Evolutionary conservation across 2,888 invertebrate species (phyloP).

Genomic region (Dilophus febrilis): DNA sequence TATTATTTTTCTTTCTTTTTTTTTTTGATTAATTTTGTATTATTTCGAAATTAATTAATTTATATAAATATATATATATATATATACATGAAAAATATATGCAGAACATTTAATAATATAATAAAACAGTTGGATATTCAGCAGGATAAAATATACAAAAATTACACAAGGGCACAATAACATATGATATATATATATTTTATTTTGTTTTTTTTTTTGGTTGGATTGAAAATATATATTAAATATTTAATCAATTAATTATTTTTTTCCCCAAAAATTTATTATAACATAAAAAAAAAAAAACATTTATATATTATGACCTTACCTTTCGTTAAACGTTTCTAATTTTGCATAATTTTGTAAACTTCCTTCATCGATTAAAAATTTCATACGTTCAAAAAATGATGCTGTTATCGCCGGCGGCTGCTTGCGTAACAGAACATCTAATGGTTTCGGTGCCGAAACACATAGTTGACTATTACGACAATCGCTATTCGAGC

Average conservation of each 20-base stretch:
- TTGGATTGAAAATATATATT: background rate
- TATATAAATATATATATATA: too few relatives aligned
- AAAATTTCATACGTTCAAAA: constrained; percentile 95
- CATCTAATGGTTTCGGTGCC: constrained; percentile 90
- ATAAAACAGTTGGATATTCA: constrained; percentile 13
- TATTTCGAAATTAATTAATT: too few relatives aligned
- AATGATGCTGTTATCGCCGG: constrained; percentile 95
- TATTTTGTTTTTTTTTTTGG: background rate
- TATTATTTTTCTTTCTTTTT: background rate
- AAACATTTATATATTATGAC: constrained; percentile 13
- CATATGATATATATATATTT: background rate
- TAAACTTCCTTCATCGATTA: constrained; percentile 94
- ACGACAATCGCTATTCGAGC: constrained; percentile 63
- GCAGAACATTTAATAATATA: constrained; percentile 7
- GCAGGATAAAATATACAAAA: constrained; percentile 33
- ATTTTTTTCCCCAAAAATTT: background rate
- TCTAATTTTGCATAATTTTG: constrained; percentile 93
- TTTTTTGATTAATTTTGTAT: background rate
- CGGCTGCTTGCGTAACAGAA: constrained; percentile 85
- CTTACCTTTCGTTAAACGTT: constrained; percentile 95
- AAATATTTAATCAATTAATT: too few relatives aligned
- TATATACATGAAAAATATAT: constrained; percentile 6
- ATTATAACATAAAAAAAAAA: constrained; percentile 9
- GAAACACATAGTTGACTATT: constrained; percentile 83
- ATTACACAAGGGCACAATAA: constrained; percentile 71